phyloP scores from a whole-genome alignment of 2,797 vertebrate species.

The Neosalanx taihuensis region DNA sequence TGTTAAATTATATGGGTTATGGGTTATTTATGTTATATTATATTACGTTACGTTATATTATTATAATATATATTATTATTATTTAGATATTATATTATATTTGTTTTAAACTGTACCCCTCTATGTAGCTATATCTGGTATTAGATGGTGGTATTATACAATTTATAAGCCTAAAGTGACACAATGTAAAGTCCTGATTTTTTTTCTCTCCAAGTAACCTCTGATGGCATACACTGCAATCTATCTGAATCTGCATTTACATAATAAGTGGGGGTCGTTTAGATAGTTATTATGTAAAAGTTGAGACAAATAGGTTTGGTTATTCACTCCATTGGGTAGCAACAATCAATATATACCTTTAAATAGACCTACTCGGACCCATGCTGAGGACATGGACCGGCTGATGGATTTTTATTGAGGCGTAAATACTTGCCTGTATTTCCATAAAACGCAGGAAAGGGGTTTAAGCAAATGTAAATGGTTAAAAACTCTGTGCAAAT shows the following conservation, averaged over 20 bases:
- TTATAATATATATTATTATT: too few species aligned
- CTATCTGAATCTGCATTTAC: constrained; percentile 36
- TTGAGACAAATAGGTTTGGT: constrained; percentile 45
- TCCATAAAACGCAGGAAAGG: constrained; percentile 63
- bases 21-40: too few species aligned
- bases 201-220: neutral
- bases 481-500: constrained; percentile 68
- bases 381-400: constrained; percentile 43
- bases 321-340: constrained; percentile 28
- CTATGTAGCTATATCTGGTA: too few species aligned
- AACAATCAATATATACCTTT: constrained; percentile 18
- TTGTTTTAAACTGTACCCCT: neutral
- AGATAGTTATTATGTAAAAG: constrained; percentile 30
- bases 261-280: constrained; percentile 22
- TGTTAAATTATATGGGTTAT: too few species aligned
- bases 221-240: constrained; percentile 7
- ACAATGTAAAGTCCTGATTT: neutral
- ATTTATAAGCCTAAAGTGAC: neutral
- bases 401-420: constrained; percentile 35
- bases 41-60: too few species aligned
- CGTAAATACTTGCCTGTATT: constrained; percentile 43
- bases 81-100: neutral
- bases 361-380: constrained; percentile 47
- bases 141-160: neutral
- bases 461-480: constrained; percentile 66